Evolutionary conservation across 1,140 invertebrate genomes (phyloP), one percentile per base, ranked within the genome.

Genomic region (Drosophila serrata): DNA sequence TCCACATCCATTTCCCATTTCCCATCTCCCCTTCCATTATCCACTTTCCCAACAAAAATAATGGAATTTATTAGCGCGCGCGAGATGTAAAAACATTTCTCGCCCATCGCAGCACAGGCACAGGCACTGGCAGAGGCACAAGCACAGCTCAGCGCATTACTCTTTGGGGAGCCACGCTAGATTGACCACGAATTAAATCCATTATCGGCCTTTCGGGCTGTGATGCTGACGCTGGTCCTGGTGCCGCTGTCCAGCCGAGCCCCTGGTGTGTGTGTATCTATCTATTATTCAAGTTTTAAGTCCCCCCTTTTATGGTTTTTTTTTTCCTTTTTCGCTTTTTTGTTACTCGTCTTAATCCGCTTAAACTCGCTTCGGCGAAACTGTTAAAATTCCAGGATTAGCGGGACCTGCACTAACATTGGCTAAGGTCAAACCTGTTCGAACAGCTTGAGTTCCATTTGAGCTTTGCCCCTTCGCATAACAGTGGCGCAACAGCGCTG

Each of bases 381-480:
- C 51, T 69, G 65, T 69, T 69, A 69, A 64, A 67, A 53, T 69
- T 72, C 68, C 69, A 72, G 67, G 69, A 69, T 70, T 70, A 69
- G 42, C 49, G 35, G 35, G 42, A 46, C 27, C 27, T 59, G 69
- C 69, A 72, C 29, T 59, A 72, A 72, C 69, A 72, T 72, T 72
- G 67, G 11, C 35, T 72, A 72, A 72, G 69, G 69, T 72, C 69
- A 72, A 72, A 72, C 53, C 53, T 72, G 69, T 59, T 0, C 29
- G 12, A 55, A 72, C 11, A 72, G 69, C 65, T 72, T 72, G n/a
- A 29, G 29, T 8, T 72, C 69, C 67, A 72, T 13, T 15, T 0
- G 17, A 64, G n/a, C 8, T 12, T 13, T 29, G 0, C 19, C 29
- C 29, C n/a, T 5, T 6, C 12, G 13, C 19, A 0, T 29, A 24